Evolutionary conservation across 2,113 vertebrate species (phyloP).

Genomic region (Myotis brandtii): DNA sequence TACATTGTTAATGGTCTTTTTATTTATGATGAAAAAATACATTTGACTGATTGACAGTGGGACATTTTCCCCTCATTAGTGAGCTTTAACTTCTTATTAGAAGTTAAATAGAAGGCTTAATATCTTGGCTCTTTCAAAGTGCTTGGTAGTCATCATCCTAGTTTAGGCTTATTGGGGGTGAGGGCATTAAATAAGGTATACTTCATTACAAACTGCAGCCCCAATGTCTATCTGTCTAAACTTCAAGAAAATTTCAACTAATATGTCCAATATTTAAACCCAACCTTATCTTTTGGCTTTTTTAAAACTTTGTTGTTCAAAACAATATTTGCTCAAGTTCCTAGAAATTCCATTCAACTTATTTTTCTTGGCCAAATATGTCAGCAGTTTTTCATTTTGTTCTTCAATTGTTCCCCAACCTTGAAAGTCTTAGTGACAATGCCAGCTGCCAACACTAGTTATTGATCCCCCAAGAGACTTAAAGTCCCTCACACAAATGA

Average conservation of each 20-base stretch:
- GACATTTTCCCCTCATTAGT: not conserved
- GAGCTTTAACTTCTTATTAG: not conserved
- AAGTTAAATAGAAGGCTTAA: no score
- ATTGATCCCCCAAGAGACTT: not conserved
- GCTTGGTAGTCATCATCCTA: not conserved
- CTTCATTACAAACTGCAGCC: not conserved
- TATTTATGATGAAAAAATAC: not conserved
- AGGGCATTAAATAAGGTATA: not conserved
- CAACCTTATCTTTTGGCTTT: not conserved
- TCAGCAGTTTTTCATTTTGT: not conserved
- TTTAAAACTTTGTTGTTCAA: not conserved
- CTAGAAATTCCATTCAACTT: constrained; percentile 40
- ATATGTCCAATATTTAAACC: not conserved
- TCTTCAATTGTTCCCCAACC: not conserved
- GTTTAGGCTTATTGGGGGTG: not conserved
- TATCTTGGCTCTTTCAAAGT: not conserved
- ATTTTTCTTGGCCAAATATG: not conserved
- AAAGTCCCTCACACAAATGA: not conserved
- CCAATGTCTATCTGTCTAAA: not conserved
- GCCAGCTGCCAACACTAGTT: not conserved
- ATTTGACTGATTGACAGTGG: not conserved
- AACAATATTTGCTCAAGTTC: not conserved
- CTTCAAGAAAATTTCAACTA: not conserved
- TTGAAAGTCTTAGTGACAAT: not conserved
- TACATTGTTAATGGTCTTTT: not conserved